Evolutionary conservation across 2,797 vertebrate genomes (phyloP).

Genomic region (Microctenopoma steveboyesi): DNA sequence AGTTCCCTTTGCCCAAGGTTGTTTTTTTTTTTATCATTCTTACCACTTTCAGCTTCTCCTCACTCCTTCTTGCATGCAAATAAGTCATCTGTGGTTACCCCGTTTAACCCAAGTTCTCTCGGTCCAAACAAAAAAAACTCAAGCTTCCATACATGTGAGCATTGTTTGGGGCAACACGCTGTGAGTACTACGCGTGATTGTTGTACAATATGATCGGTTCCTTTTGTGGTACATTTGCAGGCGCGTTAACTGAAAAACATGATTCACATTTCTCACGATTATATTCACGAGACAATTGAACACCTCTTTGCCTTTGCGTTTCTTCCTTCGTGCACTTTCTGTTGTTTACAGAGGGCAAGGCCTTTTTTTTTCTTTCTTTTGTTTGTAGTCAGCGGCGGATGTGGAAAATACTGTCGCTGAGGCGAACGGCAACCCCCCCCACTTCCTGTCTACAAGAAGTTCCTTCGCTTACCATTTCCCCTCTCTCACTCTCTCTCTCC

Average conservation of each 20-base stretch:
- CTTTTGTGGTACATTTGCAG: neutral
- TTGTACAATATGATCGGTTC: neutral
- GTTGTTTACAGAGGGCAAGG: conserved; percentile 72
- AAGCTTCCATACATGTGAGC: neutral
- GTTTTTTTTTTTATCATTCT: conserved; percentile 21
- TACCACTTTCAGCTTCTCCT: neutral
- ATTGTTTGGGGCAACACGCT: neutral
- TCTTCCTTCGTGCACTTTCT: conserved; percentile 31
- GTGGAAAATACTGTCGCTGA: conserved; percentile 87
- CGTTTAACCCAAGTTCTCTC: neutral
- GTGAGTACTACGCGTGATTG: neutral
- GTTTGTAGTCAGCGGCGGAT: conserved; percentile 82
- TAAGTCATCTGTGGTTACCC: neutral
- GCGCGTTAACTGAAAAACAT: neutral
- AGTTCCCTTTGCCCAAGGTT: conserved; percentile 55
- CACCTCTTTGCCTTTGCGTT: conserved; percentile 7
- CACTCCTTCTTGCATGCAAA: conserved; percentile 32
- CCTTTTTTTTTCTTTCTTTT: conserved; percentile 63
- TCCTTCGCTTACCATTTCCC: conserved; percentile 93
- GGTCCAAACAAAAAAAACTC: neutral
- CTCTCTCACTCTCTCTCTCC: conserved; percentile 51
- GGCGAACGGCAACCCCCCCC: conserved; percentile 81
- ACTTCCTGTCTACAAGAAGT: conserved; percentile 93
- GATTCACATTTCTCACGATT: conserved; percentile 2
- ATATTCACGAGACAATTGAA: conserved; percentile 19